Conservation (phyloP, 2,797 vertebrate genomes). For the Molossus molossus region DNA sequence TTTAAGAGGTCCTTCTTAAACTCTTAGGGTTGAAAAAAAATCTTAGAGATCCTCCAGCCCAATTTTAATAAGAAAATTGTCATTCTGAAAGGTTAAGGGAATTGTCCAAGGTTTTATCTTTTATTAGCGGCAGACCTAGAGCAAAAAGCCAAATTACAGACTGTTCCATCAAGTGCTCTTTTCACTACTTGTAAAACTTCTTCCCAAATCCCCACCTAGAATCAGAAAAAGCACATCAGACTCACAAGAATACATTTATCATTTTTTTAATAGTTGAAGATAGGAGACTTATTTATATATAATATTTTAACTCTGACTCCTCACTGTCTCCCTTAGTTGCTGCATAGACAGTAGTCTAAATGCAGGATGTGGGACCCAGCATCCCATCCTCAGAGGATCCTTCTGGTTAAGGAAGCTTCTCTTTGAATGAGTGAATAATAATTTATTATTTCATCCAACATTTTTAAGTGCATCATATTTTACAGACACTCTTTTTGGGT, state of each 20-base stretch:
- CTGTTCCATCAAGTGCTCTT: constrained; percentile 50
- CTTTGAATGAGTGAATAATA: background rate
- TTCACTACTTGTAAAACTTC: background rate
- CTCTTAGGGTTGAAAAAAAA: constrained; percentile 2
- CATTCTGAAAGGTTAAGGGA: constrained; percentile 35
- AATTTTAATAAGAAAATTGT: constrained; percentile 77
- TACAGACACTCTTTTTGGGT: background rate
- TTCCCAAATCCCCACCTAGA: constrained; percentile 4
- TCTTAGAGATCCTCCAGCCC: constrained; percentile 40
- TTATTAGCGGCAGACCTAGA: constrained; percentile 46
- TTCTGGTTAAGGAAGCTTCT: background rate
- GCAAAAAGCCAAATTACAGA: constrained; percentile 40
- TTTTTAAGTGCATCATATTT: background rate
- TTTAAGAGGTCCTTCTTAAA: constrained; percentile 67
- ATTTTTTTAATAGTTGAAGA: background rate
- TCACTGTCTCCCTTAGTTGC: background rate
- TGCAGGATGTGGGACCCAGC: background rate
- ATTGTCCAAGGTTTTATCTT: constrained; percentile 69
- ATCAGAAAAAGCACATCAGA: background rate
- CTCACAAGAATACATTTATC: background rate
- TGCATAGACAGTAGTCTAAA: background rate
- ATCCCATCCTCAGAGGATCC: background rate
- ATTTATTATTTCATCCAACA: constrained; percentile 45
- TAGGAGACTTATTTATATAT: background rate
- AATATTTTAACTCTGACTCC: background rate